phyloP scores from a whole-genome alignment of 2,113 vertebrate species.

The Tragelaphus strepsiceros region DNA sequence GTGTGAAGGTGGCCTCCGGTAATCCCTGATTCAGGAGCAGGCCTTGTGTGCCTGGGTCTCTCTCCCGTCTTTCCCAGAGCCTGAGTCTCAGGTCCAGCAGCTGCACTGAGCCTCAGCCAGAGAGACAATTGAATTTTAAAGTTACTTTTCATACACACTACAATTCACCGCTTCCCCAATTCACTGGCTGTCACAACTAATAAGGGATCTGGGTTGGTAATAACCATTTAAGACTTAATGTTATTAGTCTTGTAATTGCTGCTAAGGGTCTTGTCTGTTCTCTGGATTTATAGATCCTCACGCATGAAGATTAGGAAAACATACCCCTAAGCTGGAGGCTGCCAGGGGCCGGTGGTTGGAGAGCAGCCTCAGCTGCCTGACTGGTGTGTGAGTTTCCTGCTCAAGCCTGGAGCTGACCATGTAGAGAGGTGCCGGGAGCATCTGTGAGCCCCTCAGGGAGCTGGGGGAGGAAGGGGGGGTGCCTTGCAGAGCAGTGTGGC shows the following conservation, averaged over 20 bases:
- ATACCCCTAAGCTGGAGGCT: background rate
- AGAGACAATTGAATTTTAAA: background rate
- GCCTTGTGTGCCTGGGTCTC: background rate
- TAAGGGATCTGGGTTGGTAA: background rate
- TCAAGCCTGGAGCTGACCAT: background rate
- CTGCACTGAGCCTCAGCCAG: background rate
- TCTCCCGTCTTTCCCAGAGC: background rate
- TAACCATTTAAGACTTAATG: slow-evolving; percentile 26
- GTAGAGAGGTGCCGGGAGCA: background rate
- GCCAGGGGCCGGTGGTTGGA: background rate
- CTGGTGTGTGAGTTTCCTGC: background rate
- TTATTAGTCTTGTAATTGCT: slow-evolving; percentile 19
- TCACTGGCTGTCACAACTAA: slow-evolving; percentile 31
- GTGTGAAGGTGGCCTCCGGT: background rate
- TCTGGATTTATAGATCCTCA: slow-evolving; percentile 31
- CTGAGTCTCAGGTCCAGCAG: background rate
- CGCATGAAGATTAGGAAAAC: slow-evolving; percentile 37
- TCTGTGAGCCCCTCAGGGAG: background rate
- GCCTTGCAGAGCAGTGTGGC: background rate
- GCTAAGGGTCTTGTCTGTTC: slow-evolving; percentile 38
- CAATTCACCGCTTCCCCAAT: background rate
- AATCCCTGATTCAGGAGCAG: background rate
- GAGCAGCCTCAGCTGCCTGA: background rate
- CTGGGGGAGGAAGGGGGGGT: background rate
- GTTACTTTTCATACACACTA: slow-evolving; percentile 46